Percentiles rank a stretch among this genome's conserved stretches.
Evolutionary conservation across 2,888 invertebrate species (phyloP).

Genomic region (Euproctis similis): DNA sequence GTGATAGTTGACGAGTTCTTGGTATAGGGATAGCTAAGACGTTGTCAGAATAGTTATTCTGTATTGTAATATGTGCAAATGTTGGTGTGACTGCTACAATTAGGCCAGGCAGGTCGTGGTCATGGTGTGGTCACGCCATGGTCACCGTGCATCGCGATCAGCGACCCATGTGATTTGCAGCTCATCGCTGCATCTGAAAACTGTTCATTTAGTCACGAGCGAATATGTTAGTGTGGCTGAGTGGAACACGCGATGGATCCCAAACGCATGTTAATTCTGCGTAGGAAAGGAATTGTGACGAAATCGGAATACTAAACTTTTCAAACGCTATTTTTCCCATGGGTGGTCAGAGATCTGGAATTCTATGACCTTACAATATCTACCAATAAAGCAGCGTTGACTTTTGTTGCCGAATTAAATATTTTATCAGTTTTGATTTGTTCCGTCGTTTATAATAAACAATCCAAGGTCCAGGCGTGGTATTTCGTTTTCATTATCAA

Average conservation of each 20-base stretch:
- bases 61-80: constrained; percentile 71
- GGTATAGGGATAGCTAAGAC: constrained; percentile 42
- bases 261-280: constrained; percentile 18
- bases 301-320: no score
- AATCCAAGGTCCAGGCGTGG: no score
- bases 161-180: constrained; percentile 56
- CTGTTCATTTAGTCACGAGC: constrained; percentile 53
- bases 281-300: not conserved
- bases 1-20: constrained; percentile 23
- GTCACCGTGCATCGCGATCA: constrained; percentile 49
- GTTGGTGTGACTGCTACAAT: constrained; percentile 57
- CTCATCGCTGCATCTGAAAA: constrained; percentile 40
- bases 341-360: no score
- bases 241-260: constrained; percentile 31
- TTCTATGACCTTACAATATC: no score
- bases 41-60: constrained; percentile 49
- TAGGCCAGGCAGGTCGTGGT: constrained; percentile 48
- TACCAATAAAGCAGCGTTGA: no score
- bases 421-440: no score
- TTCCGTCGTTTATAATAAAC: no score
- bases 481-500: no score
- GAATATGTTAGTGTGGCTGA: constrained; percentile 38
- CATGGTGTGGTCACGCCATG: constrained; percentile 37
- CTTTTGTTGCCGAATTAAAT: no score
- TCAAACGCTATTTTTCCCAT: no score